Conservation (phyloP, 2,888 invertebrate genomes). For the Axea sp. region DNA sequence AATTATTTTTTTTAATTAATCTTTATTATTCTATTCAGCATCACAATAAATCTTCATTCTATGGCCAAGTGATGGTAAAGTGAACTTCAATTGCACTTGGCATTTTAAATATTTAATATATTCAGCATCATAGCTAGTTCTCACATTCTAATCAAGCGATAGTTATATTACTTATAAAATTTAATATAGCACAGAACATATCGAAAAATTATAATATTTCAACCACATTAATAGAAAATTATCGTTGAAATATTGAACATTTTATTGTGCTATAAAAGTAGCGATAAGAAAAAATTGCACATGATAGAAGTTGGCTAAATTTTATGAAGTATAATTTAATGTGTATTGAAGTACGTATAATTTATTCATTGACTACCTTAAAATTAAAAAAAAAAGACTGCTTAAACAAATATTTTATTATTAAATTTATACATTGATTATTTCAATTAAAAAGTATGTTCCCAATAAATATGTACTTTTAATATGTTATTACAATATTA, state of each 20-base stretch:
- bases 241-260: constrained; percentile 16
- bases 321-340: too few species aligned
- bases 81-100: constrained; percentile 26
- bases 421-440: too few species aligned
- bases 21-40: constrained; percentile 40
- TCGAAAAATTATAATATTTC: constrained; percentile 18
- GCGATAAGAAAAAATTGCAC: constrained; percentile 12
- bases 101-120: constrained; percentile 30
- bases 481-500: too few species aligned
- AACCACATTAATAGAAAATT: constrained; percentile 16
- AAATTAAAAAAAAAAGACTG: too few species aligned
- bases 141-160: constrained; percentile 16
- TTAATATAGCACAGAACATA: constrained; percentile 19
- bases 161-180: constrained; percentile 9
- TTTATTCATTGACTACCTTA: too few species aligned
- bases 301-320: constrained; percentile 16
- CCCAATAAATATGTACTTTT: too few species aligned
- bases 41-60: constrained; percentile 41
- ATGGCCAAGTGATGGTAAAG: constrained; percentile 36
- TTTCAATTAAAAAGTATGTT: too few species aligned
- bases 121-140: constrained; percentile 44
- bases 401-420: too few species aligned
- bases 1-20: too few species aligned
- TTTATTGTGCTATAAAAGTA: constrained; percentile 18
- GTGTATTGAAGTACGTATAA: too few species aligned